Evolutionary conservation across 2,113 vertebrate species (phyloP), one percentile per base, ranked within the genome.

Genomic region (Oenanthe oenanthe): DNA sequence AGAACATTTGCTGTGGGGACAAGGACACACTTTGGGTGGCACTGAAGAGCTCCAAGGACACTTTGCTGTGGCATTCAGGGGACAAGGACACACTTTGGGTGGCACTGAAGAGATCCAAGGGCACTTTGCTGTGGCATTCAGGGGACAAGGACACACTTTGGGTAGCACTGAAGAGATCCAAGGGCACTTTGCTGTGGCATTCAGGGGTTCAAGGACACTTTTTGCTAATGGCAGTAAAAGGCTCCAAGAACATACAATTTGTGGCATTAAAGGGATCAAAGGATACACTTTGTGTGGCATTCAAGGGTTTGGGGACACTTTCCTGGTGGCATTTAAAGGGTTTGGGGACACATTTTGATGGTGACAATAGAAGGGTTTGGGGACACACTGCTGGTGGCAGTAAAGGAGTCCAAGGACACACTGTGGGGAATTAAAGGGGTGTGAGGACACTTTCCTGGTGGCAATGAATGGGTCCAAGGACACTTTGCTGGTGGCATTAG

Each of bases 391-490:
- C 7, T 31, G 47, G 14, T 13, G 72, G 5, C 14, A 36, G 17
- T 22, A 4, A 31, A 8, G 1, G 20, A 10, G 4, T 45, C 15
- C 8, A 7, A 38, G 72, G 26, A 29, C 38, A 42, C 48, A 28
- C 7, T 31, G 7, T 42, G 38, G 12, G 25, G 50, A 14, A 53
- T 31, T 22, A 15, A 14, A 20, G 18, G 60, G 12, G 12, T 28
- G 9, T 19, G 4, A 31, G 13, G 61, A 12, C 36, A 38, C 7
- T 38, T 51, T 47, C 32, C 34, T 31, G 12, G 40, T 36, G 34
- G 6, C 63, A 67, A 1, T 53, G 8, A 40, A 17, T 0, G 26
- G 38, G 0, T 45, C 5, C 0, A 0, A 29, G 53, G 25, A 17
- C 77, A 57, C 21, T 2, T 1, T 12, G 9, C 10, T 74, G 11